phyloP scores from a whole-genome alignment of 2,113 vertebrate genomes.

The Petroica traversi region DNA sequence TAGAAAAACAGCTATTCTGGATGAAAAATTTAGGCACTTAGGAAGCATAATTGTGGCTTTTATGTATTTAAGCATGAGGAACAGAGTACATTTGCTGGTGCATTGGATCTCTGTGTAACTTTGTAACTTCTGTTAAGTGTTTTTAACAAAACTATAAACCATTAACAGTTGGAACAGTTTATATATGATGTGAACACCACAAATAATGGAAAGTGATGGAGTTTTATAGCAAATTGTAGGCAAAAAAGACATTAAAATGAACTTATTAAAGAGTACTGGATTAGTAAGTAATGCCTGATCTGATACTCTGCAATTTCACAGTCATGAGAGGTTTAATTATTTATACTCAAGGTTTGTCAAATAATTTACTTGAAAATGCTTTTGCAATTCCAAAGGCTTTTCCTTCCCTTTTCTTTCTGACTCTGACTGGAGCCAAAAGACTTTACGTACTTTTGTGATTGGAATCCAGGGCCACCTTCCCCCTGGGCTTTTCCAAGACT shows the following conservation, averaged over 20 bases:
- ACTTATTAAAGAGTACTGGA: background rate
- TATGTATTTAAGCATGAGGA: background rate
- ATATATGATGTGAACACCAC: background rate
- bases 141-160: background rate
- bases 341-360: background rate
- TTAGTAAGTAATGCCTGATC: background rate
- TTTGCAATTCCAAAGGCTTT: background rate
- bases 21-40: slow-evolving; percentile 9
- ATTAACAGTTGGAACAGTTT: background rate
- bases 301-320: background rate
- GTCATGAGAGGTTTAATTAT: background rate
- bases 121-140: background rate
- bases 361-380: background rate
- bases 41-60: background rate
- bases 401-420: background rate
- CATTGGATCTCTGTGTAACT: background rate
- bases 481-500: background rate
- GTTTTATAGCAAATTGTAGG: background rate
- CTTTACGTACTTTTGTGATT: background rate
- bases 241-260: background rate
- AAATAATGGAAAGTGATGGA: background rate
- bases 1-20: background rate
- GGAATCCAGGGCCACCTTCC: background rate
- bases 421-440: background rate
- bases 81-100: background rate